Evolutionary conservation across 2,797 vertebrate species (phyloP), one percentile per base, ranked within the genome.

Genomic region (Rhinoraja longicauda): DNA sequence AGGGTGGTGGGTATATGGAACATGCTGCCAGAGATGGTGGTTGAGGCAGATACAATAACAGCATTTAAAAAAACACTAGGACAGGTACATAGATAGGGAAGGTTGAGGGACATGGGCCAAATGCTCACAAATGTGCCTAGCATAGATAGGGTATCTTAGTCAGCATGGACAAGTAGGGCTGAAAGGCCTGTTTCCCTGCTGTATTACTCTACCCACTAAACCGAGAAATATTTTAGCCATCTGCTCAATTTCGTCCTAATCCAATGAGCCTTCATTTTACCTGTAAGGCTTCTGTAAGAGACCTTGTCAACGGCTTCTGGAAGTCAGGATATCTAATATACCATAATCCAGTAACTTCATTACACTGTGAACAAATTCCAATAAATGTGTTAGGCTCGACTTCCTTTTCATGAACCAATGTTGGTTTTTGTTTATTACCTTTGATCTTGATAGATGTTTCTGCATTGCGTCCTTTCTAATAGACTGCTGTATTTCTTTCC

Each of bases 371-470:
- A 92, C 72, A 53, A 73, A 29, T 92, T 57, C 70, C 90, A 92
- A 92, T 92, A 92, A 92, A 92, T 73, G 64, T 29, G 67, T 92
- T 92, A 92, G 70, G 67, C 90, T 92, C 24, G 70, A 73, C 90
- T 73, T 92, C 10, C 90, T 57, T 92, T 92, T 75, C 70, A 92
- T 75, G 90, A 92, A 92, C 70, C 70, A 73, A 57, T 92, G 90
- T 92, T 92, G 90, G 24, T 70, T 92, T 73, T 75, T 92, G 90
- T 92, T 92, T 92, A 92, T 92, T 92, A 92, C 39, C 39, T 92
- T 92, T 75, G 90, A 92, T 92, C 90, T 73, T 92, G 90, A 92
- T 73, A 92, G 70, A 92, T 92, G 90, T 92, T 92, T 24, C 90
- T 73, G 90, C 72, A 92, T 73, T 92, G 90, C 45, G 29, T 92